Evolutionary conservation across 2,797 vertebrate genomes (phyloP).

Genomic region (Potorous gilbertii): DNA sequence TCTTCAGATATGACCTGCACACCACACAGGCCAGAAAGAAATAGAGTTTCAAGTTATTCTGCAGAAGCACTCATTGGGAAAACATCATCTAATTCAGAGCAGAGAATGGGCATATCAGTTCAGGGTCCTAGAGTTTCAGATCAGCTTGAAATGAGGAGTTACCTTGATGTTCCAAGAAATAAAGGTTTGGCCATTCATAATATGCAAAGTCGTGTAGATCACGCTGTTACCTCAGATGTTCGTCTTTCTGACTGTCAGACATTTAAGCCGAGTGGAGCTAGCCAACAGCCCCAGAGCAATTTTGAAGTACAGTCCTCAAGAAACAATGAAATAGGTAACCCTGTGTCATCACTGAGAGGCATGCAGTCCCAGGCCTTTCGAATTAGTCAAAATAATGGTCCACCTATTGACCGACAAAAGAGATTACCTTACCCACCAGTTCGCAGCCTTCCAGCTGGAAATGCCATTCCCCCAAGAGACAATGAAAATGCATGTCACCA

Average conservation of each 20-base stretch:
- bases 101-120: slow-evolving; percentile 92
- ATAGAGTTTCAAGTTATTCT: slow-evolving; percentile 98
- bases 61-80: slow-evolving; percentile 98
- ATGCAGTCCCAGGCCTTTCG: slow-evolving; percentile 94
- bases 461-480: slow-evolving; percentile 88
- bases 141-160: slow-evolving; percentile 94
- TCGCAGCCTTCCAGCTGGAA: slow-evolving; percentile 90
- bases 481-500: slow-evolving; percentile 94
- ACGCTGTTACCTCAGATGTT: slow-evolving; percentile 88
- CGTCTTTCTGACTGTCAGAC: slow-evolving; percentile 94
- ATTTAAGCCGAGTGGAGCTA: slow-evolving; percentile 90
- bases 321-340: slow-evolving; percentile 91
- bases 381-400: slow-evolving; percentile 87
- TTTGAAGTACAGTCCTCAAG: slow-evolving; percentile 95
- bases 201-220: slow-evolving; percentile 92
- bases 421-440: slow-evolving; percentile 91
- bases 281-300: slow-evolving; percentile 87
- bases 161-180: slow-evolving; percentile 93
- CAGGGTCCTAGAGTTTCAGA: slow-evolving; percentile 92
- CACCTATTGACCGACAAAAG: slow-evolving; percentile 90
- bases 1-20: slow-evolving; percentile 93
- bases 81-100: slow-evolving; percentile 91
- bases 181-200: slow-evolving; percentile 92
- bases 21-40: slow-evolving; percentile 95
- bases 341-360: slow-evolving; percentile 89